These are phyloP conservation scores for Cherax quadricarinatus DNA, from an alignment of 1,140 invertebrate genomes.

Conservation along the genomic window DNA sequence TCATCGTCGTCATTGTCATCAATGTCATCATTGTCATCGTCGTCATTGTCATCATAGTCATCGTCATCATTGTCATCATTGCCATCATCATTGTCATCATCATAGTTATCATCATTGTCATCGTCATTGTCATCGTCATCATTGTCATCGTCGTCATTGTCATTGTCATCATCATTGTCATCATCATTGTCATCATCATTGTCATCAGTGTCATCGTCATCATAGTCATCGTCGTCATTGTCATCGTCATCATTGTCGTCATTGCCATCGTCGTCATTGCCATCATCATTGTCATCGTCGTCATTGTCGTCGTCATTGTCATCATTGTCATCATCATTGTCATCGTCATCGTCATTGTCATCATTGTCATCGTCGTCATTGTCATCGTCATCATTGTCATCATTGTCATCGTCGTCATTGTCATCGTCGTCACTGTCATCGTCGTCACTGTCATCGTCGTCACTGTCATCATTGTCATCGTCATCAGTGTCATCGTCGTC, in stretches of 20 bases:
- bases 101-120: neutral
- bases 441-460: constrained; percentile 32
- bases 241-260: constrained; percentile 36
- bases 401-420: constrained; percentile 30
- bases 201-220: constrained; percentile 26
- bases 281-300: constrained; percentile 36
- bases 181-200: constrained; percentile 41
- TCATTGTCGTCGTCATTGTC: constrained; percentile 23
- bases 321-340: constrained; percentile 39
- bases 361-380: constrained; percentile 29
- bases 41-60: too few species aligned
- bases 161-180: constrained; percentile 33
- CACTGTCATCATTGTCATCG: constrained; percentile 33
- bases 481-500: constrained; percentile 7
- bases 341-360: constrained; percentile 34
- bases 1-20: too few species aligned
- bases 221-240: constrained; percentile 24
- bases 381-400: constrained; percentile 37
- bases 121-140: neutral
- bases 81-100: neutral
- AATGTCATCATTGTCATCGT: too few species aligned
- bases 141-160: neutral
- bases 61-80: neutral
- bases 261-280: constrained; percentile 27
- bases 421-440: constrained; percentile 31